Evolutionary conservation across 2,888 invertebrate genomes (phyloP), one percentile per base, ranked within the genome.

Genomic region (Tetheella fluctuosa): DNA sequence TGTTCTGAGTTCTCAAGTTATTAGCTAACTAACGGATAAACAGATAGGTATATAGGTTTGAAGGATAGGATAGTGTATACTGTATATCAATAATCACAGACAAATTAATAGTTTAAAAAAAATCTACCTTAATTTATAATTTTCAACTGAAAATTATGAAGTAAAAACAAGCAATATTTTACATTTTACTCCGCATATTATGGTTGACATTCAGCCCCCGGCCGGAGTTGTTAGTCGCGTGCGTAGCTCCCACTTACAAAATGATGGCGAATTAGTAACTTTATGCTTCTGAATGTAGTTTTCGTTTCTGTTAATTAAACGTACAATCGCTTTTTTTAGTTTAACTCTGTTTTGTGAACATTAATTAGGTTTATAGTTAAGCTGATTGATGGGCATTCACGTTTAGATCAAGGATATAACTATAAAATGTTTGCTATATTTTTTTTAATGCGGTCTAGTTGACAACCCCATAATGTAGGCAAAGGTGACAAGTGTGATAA

Each of bases 251-350:
- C 72, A 73, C 78, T 77, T 74, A 74, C 73, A 73, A 72, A 77
- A 67, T 65, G 69, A 39, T 39, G n/a, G 39, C 71, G 73, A 80
- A 81, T 81, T 81, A 80, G 76, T 79, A 76, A 75, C 77, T 82
- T 81, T 76, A 80, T 77, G 78, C 74, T 73, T 66, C 65, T 60
- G 59, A 77, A 69, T 78, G 75, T 75, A 72, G 71, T 78, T 78
- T 71, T 75, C 74, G 62, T 80, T 81, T 71, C 69, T 72, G 69
- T 79, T 79, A 81, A 81, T 81, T 81, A 79, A 75, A 60, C 64
- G 67, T 77, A 83, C 80, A 81, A 80, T 79, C 67, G 69, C 64
- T 71, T 70, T 25, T 62, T 64, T 54, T 20, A 34, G 20, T 20
- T 34, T 34, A 17, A 54, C 17, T 34, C n/a, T 20, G 10, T 37